Base-by-base conservation (phyloP, 2,797 vertebrate species). In the Adrianichthys oophorus region DNA sequence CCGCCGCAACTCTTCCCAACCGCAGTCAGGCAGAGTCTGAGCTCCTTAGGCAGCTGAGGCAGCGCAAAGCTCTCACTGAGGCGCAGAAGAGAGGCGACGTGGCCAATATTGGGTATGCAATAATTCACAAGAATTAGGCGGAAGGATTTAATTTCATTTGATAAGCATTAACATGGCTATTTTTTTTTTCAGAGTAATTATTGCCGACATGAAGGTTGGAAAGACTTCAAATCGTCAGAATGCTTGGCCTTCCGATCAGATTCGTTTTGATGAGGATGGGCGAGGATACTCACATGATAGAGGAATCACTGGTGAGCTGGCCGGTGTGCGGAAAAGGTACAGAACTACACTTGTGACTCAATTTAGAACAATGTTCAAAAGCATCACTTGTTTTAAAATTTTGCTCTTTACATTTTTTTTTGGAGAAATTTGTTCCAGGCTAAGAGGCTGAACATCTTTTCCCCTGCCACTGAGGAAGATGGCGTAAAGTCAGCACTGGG, bases 381-480 rank as follows among this genome's bases (percentile, higher is more conserved):
- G 10, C 12, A 26, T 26, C 26, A 26, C 10, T 37, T 37, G 12
- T 37, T 13, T 37, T 37, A 37, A 12, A 1, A 37, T 37, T 37
- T 37, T 37, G 10, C 12, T 13, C 32, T 37, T 10, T 12, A 37
- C 19, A 37, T 12, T 12, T 37, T 72, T 70, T 61, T 41, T 74
- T 94, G 92, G 80, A 91, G 19, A 83, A 74, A 23, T 59, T 65
- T 93, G 37, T 90, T 90, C 61, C 65, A 59, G 24, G 82, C 82
- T 45, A 95, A 76, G 80, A 94, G 93, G 69, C 90, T 98, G 18
- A 91, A 93, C 74, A 93, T 98, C 86, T 99, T 99, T 72, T 78
- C 90, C 15, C 58, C 78, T 2, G 0, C 24, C 49, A 15, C 82
- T 52, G 52, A 87, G 58, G 74, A 86, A 76, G 58, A 76, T 42